Conservation (phyloP, 2,113 vertebrate genomes). For the Centropristis striata region DNA sequence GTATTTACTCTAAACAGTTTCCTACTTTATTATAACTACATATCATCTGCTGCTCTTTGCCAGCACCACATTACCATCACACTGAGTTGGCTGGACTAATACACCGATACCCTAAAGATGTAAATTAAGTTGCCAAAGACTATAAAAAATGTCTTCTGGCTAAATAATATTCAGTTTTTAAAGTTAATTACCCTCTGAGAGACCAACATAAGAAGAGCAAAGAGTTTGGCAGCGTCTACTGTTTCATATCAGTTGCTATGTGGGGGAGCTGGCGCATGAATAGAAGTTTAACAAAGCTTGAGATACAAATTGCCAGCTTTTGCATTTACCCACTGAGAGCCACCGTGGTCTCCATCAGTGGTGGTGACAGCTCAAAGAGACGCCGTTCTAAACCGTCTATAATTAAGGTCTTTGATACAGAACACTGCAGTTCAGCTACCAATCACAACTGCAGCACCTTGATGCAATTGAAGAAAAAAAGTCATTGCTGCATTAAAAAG, state of each 20-base stretch:
- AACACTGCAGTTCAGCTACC: not conserved
- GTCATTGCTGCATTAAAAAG: not conserved
- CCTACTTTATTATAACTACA: not conserved
- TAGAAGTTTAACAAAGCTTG: constrained; percentile 20
- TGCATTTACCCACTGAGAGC: constrained; percentile 1
- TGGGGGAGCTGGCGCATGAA: constrained; percentile 5
- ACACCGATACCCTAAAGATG: not conserved
- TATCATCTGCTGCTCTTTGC: not conserved
- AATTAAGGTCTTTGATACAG: not conserved
- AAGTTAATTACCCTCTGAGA: not conserved
- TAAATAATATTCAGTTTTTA: not conserved
- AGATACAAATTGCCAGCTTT: not conserved
- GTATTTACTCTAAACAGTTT: not conserved
- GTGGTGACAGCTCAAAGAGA: constrained; percentile 1
- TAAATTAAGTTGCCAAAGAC: not conserved
- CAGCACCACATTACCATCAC: constrained; percentile 1
- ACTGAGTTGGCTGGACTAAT: not conserved
- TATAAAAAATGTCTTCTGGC: not conserved
- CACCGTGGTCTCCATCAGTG: not conserved
- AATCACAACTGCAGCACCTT: constrained; percentile 4
- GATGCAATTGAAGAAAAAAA: not conserved
- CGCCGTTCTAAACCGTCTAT: not conserved
- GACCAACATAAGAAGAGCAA: not conserved
- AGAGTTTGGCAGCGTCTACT: not conserved
- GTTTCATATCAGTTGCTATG: not conserved